Evolutionary conservation across 2,888 invertebrate species (phyloP), one percentile per base, ranked within the genome.

Genomic region (Campoplex nolae): DNA sequence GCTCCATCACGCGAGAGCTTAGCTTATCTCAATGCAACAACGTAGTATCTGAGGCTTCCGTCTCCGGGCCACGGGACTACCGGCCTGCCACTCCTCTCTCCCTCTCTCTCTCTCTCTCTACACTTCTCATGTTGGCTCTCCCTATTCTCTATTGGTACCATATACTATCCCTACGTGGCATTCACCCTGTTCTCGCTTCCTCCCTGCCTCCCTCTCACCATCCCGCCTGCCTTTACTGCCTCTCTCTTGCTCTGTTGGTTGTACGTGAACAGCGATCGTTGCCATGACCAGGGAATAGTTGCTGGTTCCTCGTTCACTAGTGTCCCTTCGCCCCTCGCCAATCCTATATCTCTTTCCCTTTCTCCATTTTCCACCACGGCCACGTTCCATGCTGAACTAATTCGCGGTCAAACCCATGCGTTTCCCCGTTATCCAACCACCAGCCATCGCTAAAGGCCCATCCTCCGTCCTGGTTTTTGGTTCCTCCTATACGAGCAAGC

Each of bases 21-120:
- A 93, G 93, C 93, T 94, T 94, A 94, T 94, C 94, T 93, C 91
- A 91, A 92, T 92, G 92, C 92, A 92, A 91, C 93, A 92, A 93
- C 92, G 91, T 93, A 82, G 84, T 87, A 93, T 92, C 93, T 92
- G 92, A 93, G 91, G 92, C 93, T 92, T 92, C 91, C 92, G 92
- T 92, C 91, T 91, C 90, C 83, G 88, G 74, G 79, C 76, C 71
- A 74, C 85, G 81, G 62, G 62, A 86, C 85, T 87, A 86, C 85
- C 70, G 35, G 77, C 74, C 77, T 83, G 62, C 28, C 74, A 48
- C 71, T 82, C 56, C 65, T 78, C 78, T 48, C 65, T 78, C 74
- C 35, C 70, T 56, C 38, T 68, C 62, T 32, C 13, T n/a, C 62
- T 54, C n/a, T 56, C 32, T 56, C 65, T 51, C 48, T 70, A 23